phyloP scores from a whole-genome alignment of 2,113 vertebrate genomes.

The Cricetomys ansorgei region DNA sequence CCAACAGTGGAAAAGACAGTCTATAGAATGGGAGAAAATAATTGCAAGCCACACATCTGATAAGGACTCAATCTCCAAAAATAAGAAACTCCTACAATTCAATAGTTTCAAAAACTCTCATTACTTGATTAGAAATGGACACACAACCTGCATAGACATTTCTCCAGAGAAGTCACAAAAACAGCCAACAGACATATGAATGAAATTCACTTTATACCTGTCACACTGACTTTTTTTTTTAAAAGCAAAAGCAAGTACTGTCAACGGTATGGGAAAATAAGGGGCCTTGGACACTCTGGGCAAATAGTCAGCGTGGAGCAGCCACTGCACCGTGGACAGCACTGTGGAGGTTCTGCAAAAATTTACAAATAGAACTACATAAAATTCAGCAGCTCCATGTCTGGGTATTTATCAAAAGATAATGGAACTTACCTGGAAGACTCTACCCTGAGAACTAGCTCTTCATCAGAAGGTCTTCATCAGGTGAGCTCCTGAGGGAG shows the following conservation, averaged over 20 bases:
- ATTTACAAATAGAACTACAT: not conserved
- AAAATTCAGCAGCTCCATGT: not conserved
- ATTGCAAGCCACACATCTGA: not conserved
- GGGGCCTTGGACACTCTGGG: not conserved
- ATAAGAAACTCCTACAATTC: not conserved
- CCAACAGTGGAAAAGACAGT: not conserved
- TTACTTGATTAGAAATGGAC: not conserved
- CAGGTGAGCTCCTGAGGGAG: not conserved
- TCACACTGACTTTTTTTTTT: not conserved
- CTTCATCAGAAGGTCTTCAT: not conserved
- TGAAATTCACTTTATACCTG: not conserved
- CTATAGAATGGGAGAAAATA: not conserved
- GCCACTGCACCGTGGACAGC: not conserved
- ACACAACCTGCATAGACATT: not conserved
- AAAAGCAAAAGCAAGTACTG: not conserved
- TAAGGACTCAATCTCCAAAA: not conserved
- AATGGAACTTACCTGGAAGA: not conserved
- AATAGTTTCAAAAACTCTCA: not conserved
- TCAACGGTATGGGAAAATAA: not conserved
- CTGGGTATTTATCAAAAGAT: not conserved
- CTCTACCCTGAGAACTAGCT: not conserved
- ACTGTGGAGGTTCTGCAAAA: not conserved
- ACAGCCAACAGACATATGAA: not conserved
- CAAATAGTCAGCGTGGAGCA: not conserved
- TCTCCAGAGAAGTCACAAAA: not conserved